Evolutionary conservation across 2,888 invertebrate species (phyloP).

Genomic region (Allacma fusca): DNA sequence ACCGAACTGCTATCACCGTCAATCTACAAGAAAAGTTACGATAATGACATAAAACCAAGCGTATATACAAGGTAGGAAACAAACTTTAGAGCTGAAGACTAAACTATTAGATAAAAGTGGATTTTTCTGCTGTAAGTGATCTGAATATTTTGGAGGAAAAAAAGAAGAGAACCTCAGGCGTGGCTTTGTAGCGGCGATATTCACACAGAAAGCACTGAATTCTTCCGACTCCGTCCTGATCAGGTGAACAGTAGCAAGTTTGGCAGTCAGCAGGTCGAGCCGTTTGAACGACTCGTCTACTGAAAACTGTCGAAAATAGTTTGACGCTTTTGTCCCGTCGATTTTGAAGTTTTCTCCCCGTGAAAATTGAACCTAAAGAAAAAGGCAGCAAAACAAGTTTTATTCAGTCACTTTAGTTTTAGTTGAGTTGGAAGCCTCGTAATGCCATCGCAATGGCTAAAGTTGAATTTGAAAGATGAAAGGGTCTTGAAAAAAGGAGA

Average conservation of each 20-base stretch:
- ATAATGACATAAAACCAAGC: constrained; percentile 32
- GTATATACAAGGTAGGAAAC: neutral
- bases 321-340: constrained; percentile 70
- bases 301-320: constrained; percentile 73
- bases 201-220: constrained; percentile 73
- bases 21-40: constrained; percentile 33
- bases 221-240: constrained; percentile 73
- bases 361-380: constrained; percentile 70
- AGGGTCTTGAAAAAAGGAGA: constrained; percentile 37
- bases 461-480: constrained; percentile 48
- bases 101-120: constrained; percentile 18
- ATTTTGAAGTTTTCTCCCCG: constrained; percentile 70
- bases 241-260: constrained; percentile 75
- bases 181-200: constrained; percentile 64
- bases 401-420: constrained; percentile 41
- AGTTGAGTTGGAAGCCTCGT: constrained; percentile 40
- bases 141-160: constrained; percentile 14
- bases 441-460: constrained; percentile 47
- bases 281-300: constrained; percentile 72
- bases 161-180: constrained; percentile 48
- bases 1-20: constrained; percentile 24
- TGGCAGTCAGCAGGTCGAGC: constrained; percentile 72
- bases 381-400: constrained; percentile 41
- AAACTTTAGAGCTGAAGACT: constrained; percentile 23
- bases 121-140: constrained; percentile 26